Conservation (phyloP, 2,113 vertebrate species). For the Hippocampus barbouri region DNA sequence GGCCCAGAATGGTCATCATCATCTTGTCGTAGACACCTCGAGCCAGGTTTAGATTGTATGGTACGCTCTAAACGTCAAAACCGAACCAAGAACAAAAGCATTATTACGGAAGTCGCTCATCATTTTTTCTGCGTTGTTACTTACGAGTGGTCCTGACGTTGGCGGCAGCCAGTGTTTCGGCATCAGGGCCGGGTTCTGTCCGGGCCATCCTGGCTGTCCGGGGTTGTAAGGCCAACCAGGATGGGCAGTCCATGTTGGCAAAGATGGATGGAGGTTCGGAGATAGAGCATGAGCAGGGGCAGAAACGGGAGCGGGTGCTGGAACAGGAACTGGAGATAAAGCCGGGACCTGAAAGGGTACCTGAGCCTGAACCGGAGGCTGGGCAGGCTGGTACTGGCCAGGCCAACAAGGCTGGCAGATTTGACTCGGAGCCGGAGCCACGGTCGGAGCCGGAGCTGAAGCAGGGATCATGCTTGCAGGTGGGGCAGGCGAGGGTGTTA, state of each 20-base stretch:
- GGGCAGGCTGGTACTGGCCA: conserved; percentile 42
- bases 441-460: conserved; percentile 8
- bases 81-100: background rate
- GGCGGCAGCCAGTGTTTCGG: conserved; percentile 63
- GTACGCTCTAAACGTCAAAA: conserved; percentile 60
- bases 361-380: conserved; percentile 39
- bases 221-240: conserved; percentile 68
- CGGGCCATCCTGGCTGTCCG: conserved; percentile 74
- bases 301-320: conserved; percentile 7
- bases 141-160: conserved; percentile 68
- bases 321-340: conserved; percentile 23
- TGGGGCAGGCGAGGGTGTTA: conserved; percentile 33
- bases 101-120: background rate
- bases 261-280: conserved; percentile 28
- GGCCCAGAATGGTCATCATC: conserved; percentile 73
- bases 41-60: conserved; percentile 72
- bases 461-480: conserved; percentile 18
- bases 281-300: conserved; percentile 16
- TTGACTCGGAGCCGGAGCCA: conserved; percentile 16
- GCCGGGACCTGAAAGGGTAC: conserved; percentile 23
- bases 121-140: conserved; percentile 16
- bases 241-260: conserved; percentile 48
- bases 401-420: conserved; percentile 58
- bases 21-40: conserved; percentile 75
- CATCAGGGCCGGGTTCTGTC: conserved; percentile 52